Percentiles rank a stretch among this genome's conserved stretches.
These are phyloP conservation scores for Mormyrus iriodes DNA, from an alignment of 2,113 vertebrate genomes.

Conservation along the genomic window DNA sequence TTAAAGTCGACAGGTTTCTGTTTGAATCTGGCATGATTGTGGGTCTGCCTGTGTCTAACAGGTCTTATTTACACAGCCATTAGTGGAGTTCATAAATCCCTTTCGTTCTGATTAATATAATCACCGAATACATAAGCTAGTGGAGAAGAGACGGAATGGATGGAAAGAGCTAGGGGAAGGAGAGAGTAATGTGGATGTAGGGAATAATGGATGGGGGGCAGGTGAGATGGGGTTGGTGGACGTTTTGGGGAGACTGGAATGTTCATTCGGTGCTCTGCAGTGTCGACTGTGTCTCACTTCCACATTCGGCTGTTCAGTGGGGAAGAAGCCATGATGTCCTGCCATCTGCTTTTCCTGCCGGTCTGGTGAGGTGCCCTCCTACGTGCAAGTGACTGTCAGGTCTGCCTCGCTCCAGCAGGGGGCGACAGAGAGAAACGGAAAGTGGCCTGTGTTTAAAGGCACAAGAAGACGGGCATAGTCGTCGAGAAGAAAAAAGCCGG, in stretches of 20 bases:
- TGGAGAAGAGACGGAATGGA: not conserved
- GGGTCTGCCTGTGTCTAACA: conserved; percentile 29
- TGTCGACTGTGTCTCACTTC: not conserved
- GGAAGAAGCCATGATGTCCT: not conserved
- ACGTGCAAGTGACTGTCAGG: not conserved
- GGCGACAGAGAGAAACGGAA: not conserved
- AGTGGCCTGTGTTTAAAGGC: not conserved
- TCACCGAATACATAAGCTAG: conserved; percentile 33
- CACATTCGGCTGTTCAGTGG: not conserved
- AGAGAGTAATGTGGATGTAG: not conserved
- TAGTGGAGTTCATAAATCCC: conserved; percentile 38
- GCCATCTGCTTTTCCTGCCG: not conserved
- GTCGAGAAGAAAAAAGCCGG: not conserved
- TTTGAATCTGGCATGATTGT: conserved; percentile 37
- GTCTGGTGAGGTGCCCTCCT: not conserved
- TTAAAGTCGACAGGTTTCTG: conserved; percentile 46
- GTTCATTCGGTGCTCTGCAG: not conserved
- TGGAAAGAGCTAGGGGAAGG: not conserved
- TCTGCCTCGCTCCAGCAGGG: not conserved
- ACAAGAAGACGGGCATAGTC: not conserved
- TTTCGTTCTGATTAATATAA: conserved; percentile 37
- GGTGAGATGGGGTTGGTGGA: not conserved
- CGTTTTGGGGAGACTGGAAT: not conserved
- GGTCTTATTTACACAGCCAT: conserved; percentile 44
- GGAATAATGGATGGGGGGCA: not conserved